Evolutionary conservation across 2,888 invertebrate species (phyloP).

Genomic region (Sarcophaga caerulescens): DNA sequence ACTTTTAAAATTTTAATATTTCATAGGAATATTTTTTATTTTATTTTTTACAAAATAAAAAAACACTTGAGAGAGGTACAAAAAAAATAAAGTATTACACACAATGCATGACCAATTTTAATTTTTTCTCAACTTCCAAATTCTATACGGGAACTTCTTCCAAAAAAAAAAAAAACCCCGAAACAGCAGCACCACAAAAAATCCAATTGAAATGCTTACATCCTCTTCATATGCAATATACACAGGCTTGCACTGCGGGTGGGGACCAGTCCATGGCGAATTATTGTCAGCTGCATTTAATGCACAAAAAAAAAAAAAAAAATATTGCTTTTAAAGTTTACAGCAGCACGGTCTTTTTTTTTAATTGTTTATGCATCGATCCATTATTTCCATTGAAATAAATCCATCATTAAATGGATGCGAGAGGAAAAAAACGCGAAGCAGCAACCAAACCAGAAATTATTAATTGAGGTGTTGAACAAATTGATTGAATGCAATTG

Average conservation of each 20-base stretch:
- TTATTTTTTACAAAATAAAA: too few species aligned
- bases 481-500: not conserved
- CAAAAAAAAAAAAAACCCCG: not conserved
- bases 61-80: conserved; percentile 14
- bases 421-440: not conserved
- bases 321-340: not conserved
- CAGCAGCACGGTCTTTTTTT: not conserved
- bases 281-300: conserved; percentile 54
- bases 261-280: conserved; percentile 30
- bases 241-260: conserved; percentile 58
- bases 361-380: conserved; percentile 46
- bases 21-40: too few species aligned
- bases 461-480: conserved; percentile 41
- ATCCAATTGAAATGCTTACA: too few species aligned
- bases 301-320: not conserved
- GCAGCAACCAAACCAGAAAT: conserved; percentile 10
- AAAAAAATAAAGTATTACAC: conserved; percentile 9
- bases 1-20: too few species aligned
- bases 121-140: conserved; percentile 25
- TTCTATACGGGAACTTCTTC: conserved; percentile 48
- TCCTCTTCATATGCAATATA: not conserved
- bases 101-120: conserved; percentile 59
- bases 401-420: conserved; percentile 42
- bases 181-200: conserved; percentile 17
- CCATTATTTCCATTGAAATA: conserved; percentile 57